These are phyloP conservation scores for Coilia nasus DNA, from an alignment of 2,797 vertebrate species.

Conservation along the genomic window DNA sequence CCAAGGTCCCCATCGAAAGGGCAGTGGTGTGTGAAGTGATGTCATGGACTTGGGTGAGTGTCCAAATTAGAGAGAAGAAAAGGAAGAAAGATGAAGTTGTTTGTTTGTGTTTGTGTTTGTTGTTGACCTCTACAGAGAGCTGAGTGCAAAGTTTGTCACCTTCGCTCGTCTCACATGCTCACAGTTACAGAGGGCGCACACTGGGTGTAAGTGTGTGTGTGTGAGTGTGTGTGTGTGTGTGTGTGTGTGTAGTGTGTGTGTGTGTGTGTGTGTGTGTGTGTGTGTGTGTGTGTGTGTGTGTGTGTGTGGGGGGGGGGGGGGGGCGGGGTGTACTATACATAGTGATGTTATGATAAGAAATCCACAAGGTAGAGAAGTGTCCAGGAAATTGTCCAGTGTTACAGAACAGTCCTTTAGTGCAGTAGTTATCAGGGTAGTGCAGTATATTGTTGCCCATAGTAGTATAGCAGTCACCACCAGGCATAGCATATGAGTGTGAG, in stretches of 20 bases:
- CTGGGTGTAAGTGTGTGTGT: not conserved
- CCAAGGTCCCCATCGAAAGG: not conserved
- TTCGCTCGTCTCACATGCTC: not conserved
- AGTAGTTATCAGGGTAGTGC: too few species aligned
- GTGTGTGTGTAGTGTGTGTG: not conserved
- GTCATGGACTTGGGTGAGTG: too few species aligned
- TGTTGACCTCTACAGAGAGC: not conserved
- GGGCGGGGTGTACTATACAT: too few species aligned
- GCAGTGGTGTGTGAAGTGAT: not conserved
- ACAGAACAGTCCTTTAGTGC: too few species aligned
- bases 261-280: not conserved
- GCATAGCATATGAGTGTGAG: too few species aligned
- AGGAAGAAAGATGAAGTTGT: not conserved
- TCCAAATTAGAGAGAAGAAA: too few species aligned
- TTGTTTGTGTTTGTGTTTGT: not conserved
- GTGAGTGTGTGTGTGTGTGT: not conserved
- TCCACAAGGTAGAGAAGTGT: too few species aligned
- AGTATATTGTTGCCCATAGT: too few species aligned
- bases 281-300: not conserved
- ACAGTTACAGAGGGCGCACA: not conserved
- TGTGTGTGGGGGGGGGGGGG: not conserved
- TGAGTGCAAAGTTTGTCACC: constrained; percentile 11
- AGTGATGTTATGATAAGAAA: too few species aligned
- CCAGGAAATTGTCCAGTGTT: too few species aligned
- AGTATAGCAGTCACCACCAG: too few species aligned